Evolutionary conservation across 2,113 vertebrate species (phyloP), one percentile per base, ranked within the genome.

Genomic region (Phodopus roborovskii): DNA sequence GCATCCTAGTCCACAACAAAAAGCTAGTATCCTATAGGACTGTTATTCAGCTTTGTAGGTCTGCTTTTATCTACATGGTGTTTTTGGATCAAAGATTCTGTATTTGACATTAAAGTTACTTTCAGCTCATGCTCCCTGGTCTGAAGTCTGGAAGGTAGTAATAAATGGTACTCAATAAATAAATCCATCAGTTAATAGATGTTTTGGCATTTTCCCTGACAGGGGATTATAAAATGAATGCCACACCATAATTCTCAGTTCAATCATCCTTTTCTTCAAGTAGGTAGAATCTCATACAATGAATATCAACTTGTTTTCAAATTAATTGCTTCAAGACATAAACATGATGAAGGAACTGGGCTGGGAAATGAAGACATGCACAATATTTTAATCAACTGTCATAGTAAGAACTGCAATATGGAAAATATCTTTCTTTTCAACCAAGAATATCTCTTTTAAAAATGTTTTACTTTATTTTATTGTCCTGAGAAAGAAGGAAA

Each of bases 231-330:
- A 77, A 94, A 97, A 98, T 93, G 74, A 87, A 64, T 68, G 45
- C 3, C 0, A 71, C 66, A 92, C 95, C 85, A 81, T 82, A 95
- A 62, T 71, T 36, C 64, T 94, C 88, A 95, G 97, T 97, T 42
- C 50, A 95, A 8, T 91, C 91, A 92, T 68, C 90, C 16, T 88
- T 81, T 97, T 96, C 91, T 82, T 95, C 94, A 71, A 77, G 92
- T 83, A 88, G 86, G 79, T 73, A 33, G 26, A 48, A 64, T 90
- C 83, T 94, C 7, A 30, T 91, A 94, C 94, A 90, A 42, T 92
- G 97, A 97, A 97, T 96, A 97, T 96, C 95, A 97, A 93, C 98
- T 98, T 98, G 94, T 97, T 98, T 98, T 97, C 97, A 97, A 87
- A 87, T 82, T 94, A 97, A 97, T 97, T 96, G 96, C 97, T 97